Percentiles rank a stretch among this genome's conserved stretches.
phyloP scores from a whole-genome alignment of 2,113 vertebrate species.

The Accipiter cooperii region DNA sequence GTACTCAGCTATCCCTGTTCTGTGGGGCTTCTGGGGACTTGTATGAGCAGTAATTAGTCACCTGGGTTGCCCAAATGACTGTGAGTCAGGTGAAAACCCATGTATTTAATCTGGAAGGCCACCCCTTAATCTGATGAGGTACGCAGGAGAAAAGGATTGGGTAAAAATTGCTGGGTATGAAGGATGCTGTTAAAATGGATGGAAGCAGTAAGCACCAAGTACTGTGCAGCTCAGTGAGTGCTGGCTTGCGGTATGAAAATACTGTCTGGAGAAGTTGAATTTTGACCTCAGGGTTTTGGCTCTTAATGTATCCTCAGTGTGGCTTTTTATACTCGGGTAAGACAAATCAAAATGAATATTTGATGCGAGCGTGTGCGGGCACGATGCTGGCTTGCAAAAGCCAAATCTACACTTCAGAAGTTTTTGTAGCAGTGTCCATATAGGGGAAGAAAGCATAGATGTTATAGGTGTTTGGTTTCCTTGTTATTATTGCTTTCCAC shows the following conservation, averaged over 20 bases:
- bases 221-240: neutral
- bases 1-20: neutral
- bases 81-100: neutral
- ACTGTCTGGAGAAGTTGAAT: neutral
- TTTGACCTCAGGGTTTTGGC: neutral
- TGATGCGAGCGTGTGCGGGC: neutral
- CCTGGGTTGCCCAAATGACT: neutral
- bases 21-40: neutral
- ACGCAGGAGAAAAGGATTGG: neutral
- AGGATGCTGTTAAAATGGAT: too few relatives aligned
- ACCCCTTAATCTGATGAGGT: neutral
- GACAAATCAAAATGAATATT: neutral
- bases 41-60: neutral
- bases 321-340: neutral
- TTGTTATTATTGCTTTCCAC: neutral
- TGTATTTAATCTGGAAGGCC: neutral
- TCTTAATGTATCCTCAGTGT: neutral
- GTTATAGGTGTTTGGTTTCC: neutral
- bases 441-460: neutral
- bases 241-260: neutral
- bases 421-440: neutral
- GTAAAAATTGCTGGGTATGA: neutral
- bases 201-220: neutral
- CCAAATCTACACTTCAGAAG: neutral
- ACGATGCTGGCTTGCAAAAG: neutral